Evolutionary conservation across 1,140 invertebrate genomes (phyloP), one percentile per base, ranked within the genome.

Genomic region (Drosophila triauraria): DNA sequence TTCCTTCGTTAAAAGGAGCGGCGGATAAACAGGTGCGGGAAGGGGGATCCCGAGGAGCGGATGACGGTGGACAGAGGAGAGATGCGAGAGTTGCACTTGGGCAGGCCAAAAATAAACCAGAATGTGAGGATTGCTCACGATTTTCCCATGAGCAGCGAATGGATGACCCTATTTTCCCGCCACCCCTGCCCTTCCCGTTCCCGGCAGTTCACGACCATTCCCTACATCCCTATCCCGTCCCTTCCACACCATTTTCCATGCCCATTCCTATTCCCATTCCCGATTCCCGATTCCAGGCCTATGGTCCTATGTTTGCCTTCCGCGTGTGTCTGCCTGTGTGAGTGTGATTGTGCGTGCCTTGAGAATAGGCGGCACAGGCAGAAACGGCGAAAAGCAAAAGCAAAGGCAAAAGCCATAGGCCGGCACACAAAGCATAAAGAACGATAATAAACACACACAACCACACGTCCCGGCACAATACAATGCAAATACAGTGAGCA

Each of bases 391-490:
- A 63, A 70, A 74, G 47, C 43, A 59, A 70, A 50, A 46, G 54
- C 51, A 56, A 54, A 62, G 35, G 68, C 62, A 77, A 77, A 80
- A 63, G 64, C 72, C 78, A 54, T 71, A 62, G 75, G 75, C 80
- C 80, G 80, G 80, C 70, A 83, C 60, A 83, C 80, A 83, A 83
- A 82, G 80, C 80, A 79, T 82, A 82, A 83, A 83, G 80, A 82
- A 82, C 80, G 80, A 82, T 82, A 82, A 79, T 79, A 82, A 61
- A 80, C 53, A 76, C 67, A 81, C 57, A 75, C 42, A 50, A 32
- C 27, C 46, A 44, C 30, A 32, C 30, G 25, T 38, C 30, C 30
- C 42, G 27, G 23, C 30, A 48, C 44, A 62, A 47, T 32, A 63
- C 44, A 32, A 48, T n/a, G 32, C 43, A 48, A 63, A 64, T 63